Percentiles rank a stretch among this genome's conserved stretches.
phyloP scores from a whole-genome alignment of 2,797 vertebrate genomes.

The Acanthornis magna region DNA sequence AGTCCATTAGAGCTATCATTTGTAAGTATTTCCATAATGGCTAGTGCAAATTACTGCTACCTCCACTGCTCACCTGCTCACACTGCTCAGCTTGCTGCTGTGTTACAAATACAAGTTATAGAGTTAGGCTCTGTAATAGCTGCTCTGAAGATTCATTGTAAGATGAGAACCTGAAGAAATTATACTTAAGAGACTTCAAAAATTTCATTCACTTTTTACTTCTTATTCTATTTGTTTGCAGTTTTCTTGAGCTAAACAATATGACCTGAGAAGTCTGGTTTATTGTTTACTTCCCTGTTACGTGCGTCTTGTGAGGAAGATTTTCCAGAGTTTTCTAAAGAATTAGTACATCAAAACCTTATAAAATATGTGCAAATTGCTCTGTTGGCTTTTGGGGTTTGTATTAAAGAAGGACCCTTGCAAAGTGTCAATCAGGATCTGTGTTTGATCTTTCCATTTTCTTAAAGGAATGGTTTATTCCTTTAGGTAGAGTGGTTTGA shows the following conservation, averaged over 20 bases:
- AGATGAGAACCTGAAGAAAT: not conserved
- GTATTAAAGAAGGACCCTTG: not conserved
- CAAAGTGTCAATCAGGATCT: not conserved
- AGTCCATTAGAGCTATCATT: not conserved
- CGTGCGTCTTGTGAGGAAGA: not conserved
- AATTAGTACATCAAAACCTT: not conserved
- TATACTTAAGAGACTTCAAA: not conserved
- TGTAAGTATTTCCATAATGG: not conserved
- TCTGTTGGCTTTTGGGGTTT: not conserved
- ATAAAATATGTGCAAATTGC: not conserved
- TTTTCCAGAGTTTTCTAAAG: not conserved
- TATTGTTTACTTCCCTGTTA: not conserved
- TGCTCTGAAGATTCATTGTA: not conserved
- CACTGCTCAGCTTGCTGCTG: not conserved
- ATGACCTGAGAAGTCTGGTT: not conserved
- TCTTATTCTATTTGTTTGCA: slow-evolving; percentile 3
- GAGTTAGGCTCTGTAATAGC: not conserved
- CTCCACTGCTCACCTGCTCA: not conserved
- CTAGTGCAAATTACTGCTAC: not conserved
- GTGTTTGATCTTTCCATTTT: not conserved
- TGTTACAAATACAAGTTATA: not conserved
- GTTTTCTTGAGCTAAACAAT: not conserved
- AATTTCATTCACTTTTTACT: not conserved
- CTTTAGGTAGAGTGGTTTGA: not conserved
- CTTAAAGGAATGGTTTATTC: not conserved